These are phyloP conservation scores for Daphoenositta chrysoptera DNA, from an alignment of 2,113 vertebrate genomes.

Conservation along the genomic window DNA sequence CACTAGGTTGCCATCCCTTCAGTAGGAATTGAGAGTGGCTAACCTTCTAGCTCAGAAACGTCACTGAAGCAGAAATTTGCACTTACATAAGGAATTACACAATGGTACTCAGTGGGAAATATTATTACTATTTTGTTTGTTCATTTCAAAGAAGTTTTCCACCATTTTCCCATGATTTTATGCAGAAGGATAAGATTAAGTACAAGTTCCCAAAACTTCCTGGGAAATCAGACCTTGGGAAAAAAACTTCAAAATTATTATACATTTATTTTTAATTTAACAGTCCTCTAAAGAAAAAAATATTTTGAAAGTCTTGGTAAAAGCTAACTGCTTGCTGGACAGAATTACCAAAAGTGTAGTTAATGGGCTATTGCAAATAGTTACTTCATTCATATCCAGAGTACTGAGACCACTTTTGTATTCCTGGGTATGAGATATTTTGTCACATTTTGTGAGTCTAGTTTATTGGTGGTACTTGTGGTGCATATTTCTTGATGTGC, in stretches of 20 bases:
- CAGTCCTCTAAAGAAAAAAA: background rate
- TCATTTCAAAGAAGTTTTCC: background rate
- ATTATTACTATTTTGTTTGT: background rate
- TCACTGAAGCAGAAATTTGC: background rate
- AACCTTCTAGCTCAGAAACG: background rate
- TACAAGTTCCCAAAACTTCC: background rate
- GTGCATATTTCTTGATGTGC: background rate
- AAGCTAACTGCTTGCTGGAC: background rate
- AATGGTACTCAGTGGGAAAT: background rate
- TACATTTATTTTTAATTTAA: background rate
- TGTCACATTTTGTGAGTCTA: rapidly evolving
- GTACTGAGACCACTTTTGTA: background rate
- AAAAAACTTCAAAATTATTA: background rate
- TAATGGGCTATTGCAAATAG: background rate
- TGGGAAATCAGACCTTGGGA: background rate
- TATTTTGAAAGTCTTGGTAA: background rate
- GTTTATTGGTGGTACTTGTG: background rate
- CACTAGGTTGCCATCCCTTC: background rate
- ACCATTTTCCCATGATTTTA: background rate
- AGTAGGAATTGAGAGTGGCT: background rate
- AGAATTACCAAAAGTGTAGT: background rate
- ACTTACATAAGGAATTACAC: background rate
- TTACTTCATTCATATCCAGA: background rate
- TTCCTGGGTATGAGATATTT: background rate
- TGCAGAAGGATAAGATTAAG: background rate